Conservation (phyloP, 2,888 invertebrate genomes). For the Drosophila conformis region DNA sequence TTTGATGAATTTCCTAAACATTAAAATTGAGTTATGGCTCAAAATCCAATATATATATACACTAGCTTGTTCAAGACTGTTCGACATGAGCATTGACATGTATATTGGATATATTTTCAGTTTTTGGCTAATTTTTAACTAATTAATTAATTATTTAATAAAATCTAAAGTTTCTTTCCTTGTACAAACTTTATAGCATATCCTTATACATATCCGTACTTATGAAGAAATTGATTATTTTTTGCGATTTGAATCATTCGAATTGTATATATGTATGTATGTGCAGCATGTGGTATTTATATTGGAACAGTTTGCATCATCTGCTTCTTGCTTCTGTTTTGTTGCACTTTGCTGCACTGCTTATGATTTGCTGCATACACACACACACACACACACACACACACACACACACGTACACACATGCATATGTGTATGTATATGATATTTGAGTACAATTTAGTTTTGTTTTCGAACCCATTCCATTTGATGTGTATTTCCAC, state of each 20-base stretch:
- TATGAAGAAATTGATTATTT: no score
- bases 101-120: no score
- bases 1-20: not conserved
- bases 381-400: constrained; percentile 3
- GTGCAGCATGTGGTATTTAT: not conserved
- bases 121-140: no score
- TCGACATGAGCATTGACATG: no score
- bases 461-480: constrained; percentile 24
- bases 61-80: no score
- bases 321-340: constrained; percentile 23
- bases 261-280: not conserved
- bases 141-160: no score
- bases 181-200: no score
- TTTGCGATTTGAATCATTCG: not conserved
- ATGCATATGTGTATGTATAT: constrained; percentile 55
- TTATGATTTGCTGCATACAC: constrained; percentile 32
- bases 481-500: constrained; percentile 41
- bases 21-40: not conserved
- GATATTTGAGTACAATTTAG: constrained; percentile 61
- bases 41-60: not conserved
- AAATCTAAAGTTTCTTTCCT: no score
- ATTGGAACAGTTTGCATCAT: not conserved
- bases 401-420: not conserved
- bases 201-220: no score
- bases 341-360: constrained; percentile 22